A percentile compares a stretch with the other conserved stretches of the same genome.
phyloP scores from a whole-genome alignment of 23 tunicate species.

The Trididemnum clinides region DNA sequence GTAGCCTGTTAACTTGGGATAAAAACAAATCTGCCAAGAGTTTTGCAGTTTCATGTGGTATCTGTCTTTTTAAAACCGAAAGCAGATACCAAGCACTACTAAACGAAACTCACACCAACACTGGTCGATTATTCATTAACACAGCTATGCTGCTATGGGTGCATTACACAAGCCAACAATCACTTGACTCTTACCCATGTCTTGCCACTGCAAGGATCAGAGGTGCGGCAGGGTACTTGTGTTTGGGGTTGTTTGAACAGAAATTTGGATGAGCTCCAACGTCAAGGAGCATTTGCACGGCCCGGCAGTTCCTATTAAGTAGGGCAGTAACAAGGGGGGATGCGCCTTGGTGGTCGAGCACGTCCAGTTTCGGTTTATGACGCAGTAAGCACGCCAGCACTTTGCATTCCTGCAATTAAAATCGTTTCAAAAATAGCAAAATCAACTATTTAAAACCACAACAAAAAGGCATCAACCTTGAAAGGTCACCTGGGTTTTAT shows the following conservation, averaged over 20 bases:
- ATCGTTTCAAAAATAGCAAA: too few species aligned
- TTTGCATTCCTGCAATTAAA: conserved; percentile 88
- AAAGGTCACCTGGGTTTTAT: too few species aligned
- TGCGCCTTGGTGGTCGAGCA: conserved; percentile 75
- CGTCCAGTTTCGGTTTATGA: conserved; percentile 88
- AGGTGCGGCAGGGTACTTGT: conserved; percentile 87
- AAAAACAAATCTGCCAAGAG: too few species aligned
- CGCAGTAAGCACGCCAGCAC: conserved; percentile 70
- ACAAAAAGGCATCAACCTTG: too few species aligned
- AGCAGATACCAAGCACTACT: too few species aligned
- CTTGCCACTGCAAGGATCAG: conserved; percentile 88
- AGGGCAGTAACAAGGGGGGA: conserved; percentile 91
- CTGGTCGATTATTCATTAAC: background rate
- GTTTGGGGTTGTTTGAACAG: conserved; percentile 81
- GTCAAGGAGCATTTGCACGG: conserved; percentile 87
- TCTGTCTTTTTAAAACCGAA: too few species aligned
- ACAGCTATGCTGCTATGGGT: background rate
- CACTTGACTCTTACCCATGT: conserved; percentile 73
- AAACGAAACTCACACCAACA: too few species aligned
- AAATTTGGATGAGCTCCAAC: conserved; percentile 92
- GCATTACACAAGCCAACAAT: too few species aligned
- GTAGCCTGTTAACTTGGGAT: too few species aligned
- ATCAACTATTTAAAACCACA: too few species aligned
- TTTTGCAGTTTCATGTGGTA: too few species aligned
- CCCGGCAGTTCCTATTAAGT: conserved; percentile 58